Base-by-base conservation (phyloP, 2,888 invertebrate species). In the Drosophila algonquin region DNA sequence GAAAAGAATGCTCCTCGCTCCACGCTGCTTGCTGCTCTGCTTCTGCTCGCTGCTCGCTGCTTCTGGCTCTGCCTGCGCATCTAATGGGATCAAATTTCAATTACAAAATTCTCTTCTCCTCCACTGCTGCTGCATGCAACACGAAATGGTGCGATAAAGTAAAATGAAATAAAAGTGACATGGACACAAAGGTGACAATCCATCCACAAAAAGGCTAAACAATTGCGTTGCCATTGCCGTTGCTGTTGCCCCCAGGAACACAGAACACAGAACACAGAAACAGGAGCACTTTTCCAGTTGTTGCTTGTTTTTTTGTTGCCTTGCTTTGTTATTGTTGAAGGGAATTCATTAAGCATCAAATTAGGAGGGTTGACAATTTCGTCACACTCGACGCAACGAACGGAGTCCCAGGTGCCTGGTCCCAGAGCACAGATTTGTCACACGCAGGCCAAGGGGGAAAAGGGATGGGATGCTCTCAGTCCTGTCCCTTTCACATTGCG, bases 41-140 rank as follows among this genome's bases (percentile, higher is more conserved):
- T 18, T 12, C 5, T 12, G 5, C 71, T 58, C n/a, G n/a, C n/a
- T n/a, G n/a, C n/a, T n/a, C n/a, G n/a, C 10, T 52, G 51, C 50
- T 61, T 63, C 59, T 68, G 65, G 63, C 70, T 64, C 47, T 63
- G 51, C 47, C 59, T 51, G 51, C 59, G 52, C 89, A 89, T 82
- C 81, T 86, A 87, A 86, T 80, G 80, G 86, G 77, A 87, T 90
- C 90, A 89, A 88, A 90, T 90, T 90, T 90, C 90, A 90, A 90
- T 90, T 90, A 89, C 87, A 90, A 87, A 90, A 84, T 89, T 61
- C 85, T 83, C 72, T 73, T 70, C 77, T 76, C 76, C 63, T 74
- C 77, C 64, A 55, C 67, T 69, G 68, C 57, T 21, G 21, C 21
- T 64, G 72, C 55, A 61, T 77, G 73, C 70, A 73, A 65, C 79